These are phyloP conservation scores for Sinopyrophorus schimmeli DNA, from an alignment of 2,888 invertebrate species.

Conservation along the genomic window DNA sequence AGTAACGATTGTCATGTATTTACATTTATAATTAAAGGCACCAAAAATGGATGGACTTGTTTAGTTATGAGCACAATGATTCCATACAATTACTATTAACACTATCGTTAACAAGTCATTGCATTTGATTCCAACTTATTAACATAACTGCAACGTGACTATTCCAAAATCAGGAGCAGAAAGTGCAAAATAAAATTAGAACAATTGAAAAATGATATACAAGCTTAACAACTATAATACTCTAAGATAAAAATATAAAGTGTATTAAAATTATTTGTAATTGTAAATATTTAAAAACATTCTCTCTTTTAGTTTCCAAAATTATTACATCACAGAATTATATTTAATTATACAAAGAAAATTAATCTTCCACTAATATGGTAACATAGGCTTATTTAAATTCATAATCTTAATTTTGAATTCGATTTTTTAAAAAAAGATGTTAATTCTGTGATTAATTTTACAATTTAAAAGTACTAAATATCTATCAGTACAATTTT, in stretches of 20 bases:
- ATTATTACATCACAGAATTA: slow-evolving; percentile 21
- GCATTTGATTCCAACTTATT: slow-evolving; percentile 19
- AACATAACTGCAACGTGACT: slow-evolving; percentile 30
- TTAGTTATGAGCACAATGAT: slow-evolving; percentile 50
- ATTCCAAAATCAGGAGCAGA: slow-evolving; percentile 29
- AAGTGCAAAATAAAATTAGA: slow-evolving; percentile 29
- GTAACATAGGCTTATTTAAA: too few relatives aligned
- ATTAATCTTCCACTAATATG: too few relatives aligned
- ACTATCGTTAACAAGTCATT: slow-evolving; percentile 25
- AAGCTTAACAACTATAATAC: slow-evolving; percentile 19
- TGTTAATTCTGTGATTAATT: too few relatives aligned
- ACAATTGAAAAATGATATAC: slow-evolving; percentile 18
- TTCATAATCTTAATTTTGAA: too few relatives aligned
- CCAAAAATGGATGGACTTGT: slow-evolving; percentile 56
- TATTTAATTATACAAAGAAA: too few relatives aligned
- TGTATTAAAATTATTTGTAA: slow-evolving; percentile 25
- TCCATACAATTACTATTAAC: slow-evolving; percentile 26
- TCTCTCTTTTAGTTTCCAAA: too few relatives aligned
- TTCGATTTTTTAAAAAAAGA: too few relatives aligned
- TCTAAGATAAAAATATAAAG: slow-evolving; percentile 21
- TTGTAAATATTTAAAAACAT: slow-evolving; percentile 8
- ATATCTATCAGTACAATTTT: too few relatives aligned
- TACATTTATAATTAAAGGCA: slow-evolving; percentile 51
- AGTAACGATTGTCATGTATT: slow-evolving; percentile 47
- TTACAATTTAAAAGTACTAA: too few relatives aligned